Evolutionary conservation across 2,113 vertebrate species (phyloP).

Genomic region (Ageneiosus marmoratus): DNA sequence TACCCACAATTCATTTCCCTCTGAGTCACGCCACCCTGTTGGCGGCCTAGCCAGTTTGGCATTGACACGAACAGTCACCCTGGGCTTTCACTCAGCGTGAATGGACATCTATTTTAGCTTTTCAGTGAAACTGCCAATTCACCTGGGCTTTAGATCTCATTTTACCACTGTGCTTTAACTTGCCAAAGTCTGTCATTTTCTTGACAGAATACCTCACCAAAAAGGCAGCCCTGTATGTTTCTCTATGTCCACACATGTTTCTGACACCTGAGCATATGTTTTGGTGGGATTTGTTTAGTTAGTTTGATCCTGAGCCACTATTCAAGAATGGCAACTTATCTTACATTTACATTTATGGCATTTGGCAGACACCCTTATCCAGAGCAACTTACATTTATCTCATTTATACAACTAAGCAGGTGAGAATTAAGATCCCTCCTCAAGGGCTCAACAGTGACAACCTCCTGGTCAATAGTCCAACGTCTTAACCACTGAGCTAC

Average conservation of each 20-base stretch:
- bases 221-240: constrained; percentile 41
- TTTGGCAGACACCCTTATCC: no score
- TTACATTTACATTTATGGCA: no score
- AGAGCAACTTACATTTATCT: no score
- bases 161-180: constrained; percentile 39
- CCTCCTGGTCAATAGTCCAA: no score
- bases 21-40: constrained; percentile 68
- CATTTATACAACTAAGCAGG: no score
- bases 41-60: constrained; percentile 64
- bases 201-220: constrained; percentile 46
- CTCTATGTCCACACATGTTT: constrained; percentile 44
- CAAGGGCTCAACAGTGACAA: no score
- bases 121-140: constrained; percentile 52
- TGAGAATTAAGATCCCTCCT: no score
- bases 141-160: constrained; percentile 47
- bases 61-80: constrained; percentile 58
- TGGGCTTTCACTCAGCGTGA: constrained; percentile 58
- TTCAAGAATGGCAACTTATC: constrained; percentile 17
- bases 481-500: no score
- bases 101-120: constrained; percentile 66
- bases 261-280: constrained; percentile 41
- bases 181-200: constrained; percentile 52
- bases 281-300: constrained; percentile 34
- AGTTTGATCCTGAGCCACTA: constrained; percentile 42
- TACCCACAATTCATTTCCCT: constrained; percentile 74